Base-by-base conservation (phyloP, 2,113 vertebrate species). In the Rhinolophus ferrumequinum region DNA sequence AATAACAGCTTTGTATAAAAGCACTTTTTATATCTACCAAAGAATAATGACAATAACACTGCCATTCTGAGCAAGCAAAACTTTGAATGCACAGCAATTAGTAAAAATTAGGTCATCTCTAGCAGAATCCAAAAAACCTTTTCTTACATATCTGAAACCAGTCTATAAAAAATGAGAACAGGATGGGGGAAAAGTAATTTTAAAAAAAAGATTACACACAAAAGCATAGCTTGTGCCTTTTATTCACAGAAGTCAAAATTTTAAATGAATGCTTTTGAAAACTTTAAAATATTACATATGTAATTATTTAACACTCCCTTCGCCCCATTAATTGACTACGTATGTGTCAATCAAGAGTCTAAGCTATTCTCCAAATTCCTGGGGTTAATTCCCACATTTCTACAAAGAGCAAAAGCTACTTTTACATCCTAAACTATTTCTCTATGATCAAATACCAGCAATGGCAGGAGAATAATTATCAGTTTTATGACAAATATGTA, bases 1-100 rank as follows among this genome's bases (percentile, higher is more conserved):
- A 88, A 83, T 41, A 95, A 13, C 28, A 94, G 60, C 72, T 97
- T 91, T 94, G 35, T 33, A 88, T 93, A 94, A 95, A 95, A 69
- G 30, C 47, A 79, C 33, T 92, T 95, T 24, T 38, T 93, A 28
- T 52, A 97, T 88, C 18, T 52, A 93, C 88, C 38, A 47, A 89
- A 85, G 83, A 89, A 94, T 60, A 95, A 94, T 72, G 35, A 94
- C 82, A 92, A 19, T 47, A 93, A 85, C 8, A 87, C 44, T 88
- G 44, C 33, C 28, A 76, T 58, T 96, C 60, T 82, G 22, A 86
- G 50, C 19, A 93, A 82, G 88, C 56, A 80, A 88, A 93, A 96
- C 12, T 90, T 4, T 83, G 38, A 95, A 96, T 86, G 38, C n/a
- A 82, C 1, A 90, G n/a, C 70, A 94, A 84, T 75, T 93, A 96